Evolutionary conservation across 2,888 invertebrate species (phyloP).

Genomic region (Pocota personata): DNA sequence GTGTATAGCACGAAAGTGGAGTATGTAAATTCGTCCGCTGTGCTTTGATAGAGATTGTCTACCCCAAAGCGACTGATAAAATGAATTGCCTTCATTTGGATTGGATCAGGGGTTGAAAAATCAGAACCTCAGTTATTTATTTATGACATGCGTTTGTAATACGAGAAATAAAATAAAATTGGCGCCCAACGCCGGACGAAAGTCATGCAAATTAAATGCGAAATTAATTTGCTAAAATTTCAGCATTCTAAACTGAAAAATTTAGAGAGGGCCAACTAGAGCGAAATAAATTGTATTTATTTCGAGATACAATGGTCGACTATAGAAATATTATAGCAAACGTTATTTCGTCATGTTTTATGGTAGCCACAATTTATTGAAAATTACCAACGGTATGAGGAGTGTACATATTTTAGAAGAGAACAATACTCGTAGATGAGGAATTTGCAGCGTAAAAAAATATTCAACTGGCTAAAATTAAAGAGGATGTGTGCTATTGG

Average conservation of each 20-base stretch:
- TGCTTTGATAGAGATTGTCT: slow-evolving; percentile 27
- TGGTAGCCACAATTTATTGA: neutral
- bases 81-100: slow-evolving; percentile 56
- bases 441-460: neutral
- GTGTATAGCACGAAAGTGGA: neutral
- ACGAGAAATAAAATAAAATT: slow-evolving; percentile 13
- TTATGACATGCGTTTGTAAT: neutral
- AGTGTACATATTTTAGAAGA: neutral
- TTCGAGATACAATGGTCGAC: neutral
- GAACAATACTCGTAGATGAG: neutral
- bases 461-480: neutral
- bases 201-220: slow-evolving; percentile 24
- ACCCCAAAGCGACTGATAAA: slow-evolving; percentile 2
- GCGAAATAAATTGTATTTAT: slow-evolving; percentile 9
- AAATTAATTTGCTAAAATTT: slow-evolving; percentile 24
- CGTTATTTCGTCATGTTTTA: neutral
- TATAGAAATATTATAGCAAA: neutral
- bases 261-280: neutral
- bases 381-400: neutral
- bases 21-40: slow-evolving; percentile 40
- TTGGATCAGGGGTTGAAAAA: slow-evolving; percentile 25
- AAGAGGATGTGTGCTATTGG: slow-evolving; percentile 1
- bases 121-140: slow-evolving; percentile 4
- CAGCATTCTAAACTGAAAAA: neutral
- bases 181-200: slow-evolving; percentile 33